These are phyloP conservation scores for Lypha dubia DNA, from an alignment of 2,888 invertebrate species.

Conservation along the genomic window DNA sequence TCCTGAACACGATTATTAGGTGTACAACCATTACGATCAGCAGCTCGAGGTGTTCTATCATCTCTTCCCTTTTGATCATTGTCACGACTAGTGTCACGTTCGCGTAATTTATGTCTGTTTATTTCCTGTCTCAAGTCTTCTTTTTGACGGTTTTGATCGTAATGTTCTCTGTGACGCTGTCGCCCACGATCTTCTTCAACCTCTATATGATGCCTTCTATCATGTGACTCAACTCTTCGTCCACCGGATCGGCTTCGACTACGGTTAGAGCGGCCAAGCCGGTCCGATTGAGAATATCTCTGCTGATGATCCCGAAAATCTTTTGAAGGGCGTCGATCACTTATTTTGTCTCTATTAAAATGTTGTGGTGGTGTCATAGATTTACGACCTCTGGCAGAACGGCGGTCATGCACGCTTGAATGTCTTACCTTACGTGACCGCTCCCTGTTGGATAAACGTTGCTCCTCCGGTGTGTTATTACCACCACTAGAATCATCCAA, in stretches of 20 bases:
- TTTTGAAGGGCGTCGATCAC: slow-evolving; percentile 36
- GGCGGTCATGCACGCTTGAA: slow-evolving; percentile 65
- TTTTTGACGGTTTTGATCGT: slow-evolving; percentile 81
- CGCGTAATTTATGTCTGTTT: slow-evolving; percentile 84
- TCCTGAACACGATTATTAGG: slow-evolving; percentile 81
- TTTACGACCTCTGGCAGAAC: slow-evolving; percentile 33
- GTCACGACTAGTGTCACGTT: slow-evolving; percentile 83
- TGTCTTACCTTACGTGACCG: slow-evolving; percentile 57
- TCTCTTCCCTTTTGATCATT: slow-evolving; percentile 80
- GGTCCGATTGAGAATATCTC: slow-evolving; percentile 59
- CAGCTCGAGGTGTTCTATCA: slow-evolving; percentile 74
- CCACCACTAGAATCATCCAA: slow-evolving; percentile 88
- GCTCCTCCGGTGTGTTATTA: slow-evolving; percentile 83
- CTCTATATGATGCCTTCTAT: slow-evolving; percentile 68
- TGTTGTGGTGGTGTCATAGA: slow-evolving; percentile 60
- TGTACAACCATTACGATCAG: slow-evolving; percentile 75
- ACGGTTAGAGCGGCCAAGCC: slow-evolving; percentile 40
- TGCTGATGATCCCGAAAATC: slow-evolving; percentile 55
- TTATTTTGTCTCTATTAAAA: slow-evolving; percentile 45
- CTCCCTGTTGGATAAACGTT: slow-evolving; percentile 76
- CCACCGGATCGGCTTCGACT: slow-evolving; percentile 75
- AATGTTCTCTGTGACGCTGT: slow-evolving; percentile 82
- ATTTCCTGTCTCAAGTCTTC: slow-evolving; percentile 83
- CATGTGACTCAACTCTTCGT: slow-evolving; percentile 55
- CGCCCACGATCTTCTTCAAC: slow-evolving; percentile 72